Evolutionary conservation across 2,797 vertebrate genomes (phyloP).

Genomic region (Sebastes taczanowskii): DNA sequence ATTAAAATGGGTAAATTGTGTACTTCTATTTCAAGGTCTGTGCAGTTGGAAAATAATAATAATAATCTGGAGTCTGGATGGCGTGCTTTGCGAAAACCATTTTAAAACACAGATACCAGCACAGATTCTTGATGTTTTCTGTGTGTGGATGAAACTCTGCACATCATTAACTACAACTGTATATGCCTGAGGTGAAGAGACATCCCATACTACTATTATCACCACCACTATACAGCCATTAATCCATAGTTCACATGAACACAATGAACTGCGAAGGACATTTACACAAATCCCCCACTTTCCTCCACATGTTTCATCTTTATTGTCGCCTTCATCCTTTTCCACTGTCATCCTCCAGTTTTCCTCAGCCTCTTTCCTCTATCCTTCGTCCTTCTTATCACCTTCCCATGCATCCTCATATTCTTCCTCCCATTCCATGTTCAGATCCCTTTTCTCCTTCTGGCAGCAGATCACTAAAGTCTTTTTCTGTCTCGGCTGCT

Average conservation of each 20-base stretch:
- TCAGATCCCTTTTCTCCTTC: constrained; percentile 15
- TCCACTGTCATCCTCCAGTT: not conserved
- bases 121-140: not conserved
- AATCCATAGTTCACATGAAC: not conserved
- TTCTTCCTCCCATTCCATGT: not conserved
- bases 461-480: constrained; percentile 30
- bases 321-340: constrained; percentile 1
- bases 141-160: constrained; percentile 25
- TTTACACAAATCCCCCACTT: not conserved
- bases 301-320: not conserved
- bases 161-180: constrained; percentile 8
- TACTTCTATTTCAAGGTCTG: constrained; percentile 29
- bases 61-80: constrained; percentile 4
- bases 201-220: constrained; percentile 8
- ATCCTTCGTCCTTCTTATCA: constrained; percentile 29
- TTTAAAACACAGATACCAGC: constrained; percentile 25
- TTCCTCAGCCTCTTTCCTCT: constrained; percentile 12
- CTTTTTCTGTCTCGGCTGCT: constrained; percentile 24
- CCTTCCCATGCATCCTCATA: constrained; percentile 28
- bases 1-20: constrained; percentile 10
- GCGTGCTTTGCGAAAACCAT: not conserved
- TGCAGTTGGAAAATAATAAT: constrained; percentile 3
- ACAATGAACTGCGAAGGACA: constrained; percentile 17
- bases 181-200: not conserved
- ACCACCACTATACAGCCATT: not conserved